Evolutionary conservation across 2,888 invertebrate genomes (phyloP).

Genomic region (Volucella bombylans): DNA sequence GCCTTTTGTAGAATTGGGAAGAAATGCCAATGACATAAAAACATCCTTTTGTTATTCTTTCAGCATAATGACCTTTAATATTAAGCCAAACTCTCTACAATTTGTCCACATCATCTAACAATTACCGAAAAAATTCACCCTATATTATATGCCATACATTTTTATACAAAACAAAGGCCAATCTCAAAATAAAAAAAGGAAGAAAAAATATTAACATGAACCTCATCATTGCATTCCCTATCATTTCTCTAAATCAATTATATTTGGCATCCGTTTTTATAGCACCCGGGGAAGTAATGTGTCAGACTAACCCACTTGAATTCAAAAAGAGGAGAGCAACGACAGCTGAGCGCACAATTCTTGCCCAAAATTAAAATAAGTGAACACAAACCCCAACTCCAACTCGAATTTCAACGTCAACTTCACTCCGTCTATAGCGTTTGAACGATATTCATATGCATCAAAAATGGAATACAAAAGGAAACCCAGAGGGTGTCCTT

Average conservation of each 20-base stretch:
- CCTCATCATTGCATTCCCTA: neutral
- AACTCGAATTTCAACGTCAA: neutral
- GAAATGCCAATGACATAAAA: too few relatives aligned
- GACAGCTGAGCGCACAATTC: slow-evolving; percentile 17
- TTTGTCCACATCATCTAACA: neutral
- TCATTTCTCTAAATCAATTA: slow-evolving; percentile 53
- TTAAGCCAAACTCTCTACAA: too few relatives aligned
- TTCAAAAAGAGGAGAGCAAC: neutral
- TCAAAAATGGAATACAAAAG: slow-evolving; percentile 18
- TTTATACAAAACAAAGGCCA: too few relatives aligned
- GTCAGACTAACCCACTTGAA: slow-evolving; percentile 52
- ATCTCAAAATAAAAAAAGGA: neutral
- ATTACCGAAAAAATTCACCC: neutral
- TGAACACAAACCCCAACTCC: neutral
- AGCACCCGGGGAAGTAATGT: slow-evolving; percentile 53
- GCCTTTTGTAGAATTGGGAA: too few relatives aligned
- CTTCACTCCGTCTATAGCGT: too few relatives aligned
- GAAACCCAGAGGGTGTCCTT: slow-evolving; percentile 31
- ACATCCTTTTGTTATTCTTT: too few relatives aligned
- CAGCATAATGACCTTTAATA: too few relatives aligned
- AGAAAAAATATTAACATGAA: neutral
- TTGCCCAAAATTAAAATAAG: slow-evolving; percentile 31
- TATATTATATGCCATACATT: neutral
- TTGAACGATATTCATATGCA: slow-evolving; percentile 43
- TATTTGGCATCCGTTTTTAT: slow-evolving; percentile 57